Evolutionary conservation across 2,113 vertebrate species (phyloP).

Genomic region (Eleginops maclovinus): DNA sequence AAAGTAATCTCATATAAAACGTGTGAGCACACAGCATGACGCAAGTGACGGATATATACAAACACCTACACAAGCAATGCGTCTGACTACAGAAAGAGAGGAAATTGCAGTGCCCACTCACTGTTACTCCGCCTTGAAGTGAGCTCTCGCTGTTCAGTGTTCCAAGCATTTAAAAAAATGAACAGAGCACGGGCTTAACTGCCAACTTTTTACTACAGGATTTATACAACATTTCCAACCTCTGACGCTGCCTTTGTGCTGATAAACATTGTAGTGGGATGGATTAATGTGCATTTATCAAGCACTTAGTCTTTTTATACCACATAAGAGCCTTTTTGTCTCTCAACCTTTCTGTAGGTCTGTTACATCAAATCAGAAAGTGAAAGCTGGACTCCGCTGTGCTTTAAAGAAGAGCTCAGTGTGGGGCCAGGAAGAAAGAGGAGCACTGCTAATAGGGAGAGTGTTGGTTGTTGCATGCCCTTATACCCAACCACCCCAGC

Average conservation of each 20-base stretch:
- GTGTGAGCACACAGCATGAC: constrained; percentile 60
- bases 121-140: constrained; percentile 63
- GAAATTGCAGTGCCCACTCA: constrained; percentile 71
- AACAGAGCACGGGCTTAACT: constrained; percentile 26
- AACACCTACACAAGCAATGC: constrained; percentile 70
- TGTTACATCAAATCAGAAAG: background rate
- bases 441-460: constrained; percentile 47
- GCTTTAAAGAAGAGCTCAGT: constrained; percentile 29
- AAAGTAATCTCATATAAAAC: constrained; percentile 42
- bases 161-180: constrained; percentile 41
- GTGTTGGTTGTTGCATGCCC: constrained; percentile 52
- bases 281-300: background rate
- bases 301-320: background rate
- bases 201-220: constrained; percentile 49
- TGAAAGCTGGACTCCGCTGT: constrained; percentile 17
- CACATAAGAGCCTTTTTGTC: background rate
- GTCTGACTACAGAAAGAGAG: constrained; percentile 65
- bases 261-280: constrained; percentile 36
- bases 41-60: constrained; percentile 68
- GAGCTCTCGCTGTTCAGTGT: constrained; percentile 36
- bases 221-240: constrained; percentile 24
- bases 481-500: constrained; percentile 15
- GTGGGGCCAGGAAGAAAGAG: background rate
- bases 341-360: background rate
- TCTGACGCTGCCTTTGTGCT: constrained; percentile 9